Conservation (phyloP, 2,797 vertebrate species). For the Mustela erminea region DNA sequence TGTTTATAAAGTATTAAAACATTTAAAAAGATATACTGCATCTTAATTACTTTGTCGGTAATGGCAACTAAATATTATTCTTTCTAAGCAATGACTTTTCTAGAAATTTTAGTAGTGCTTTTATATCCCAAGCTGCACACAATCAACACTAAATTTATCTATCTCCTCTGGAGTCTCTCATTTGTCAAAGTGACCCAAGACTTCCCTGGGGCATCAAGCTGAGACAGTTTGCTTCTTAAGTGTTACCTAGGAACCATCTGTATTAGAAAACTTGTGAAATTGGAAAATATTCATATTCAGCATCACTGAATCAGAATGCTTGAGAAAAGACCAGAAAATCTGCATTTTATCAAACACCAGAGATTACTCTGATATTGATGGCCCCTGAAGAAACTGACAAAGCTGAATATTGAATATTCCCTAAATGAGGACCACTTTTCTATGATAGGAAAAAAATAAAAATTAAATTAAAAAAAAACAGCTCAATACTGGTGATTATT, state of each 20-base stretch:
- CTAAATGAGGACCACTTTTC: not conserved
- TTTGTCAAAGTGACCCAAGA: constrained; percentile 69
- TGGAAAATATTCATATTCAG: not conserved
- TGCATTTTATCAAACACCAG: not conserved
- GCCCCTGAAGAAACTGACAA: not conserved
- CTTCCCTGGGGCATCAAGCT: constrained; percentile 14
- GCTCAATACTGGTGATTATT: not conserved
- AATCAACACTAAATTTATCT: constrained; percentile 47
- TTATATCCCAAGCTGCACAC: not conserved
- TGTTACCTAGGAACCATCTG: constrained; percentile 15
- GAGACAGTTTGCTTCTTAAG: constrained; percentile 29
- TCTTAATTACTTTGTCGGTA: constrained; percentile 53
- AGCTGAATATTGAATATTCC: not conserved
- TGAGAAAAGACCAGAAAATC: not conserved
- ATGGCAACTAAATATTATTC: constrained; percentile 4
- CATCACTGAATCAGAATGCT: not conserved
- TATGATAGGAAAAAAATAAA: not conserved
- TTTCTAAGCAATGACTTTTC: constrained; percentile 35
- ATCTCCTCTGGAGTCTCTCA: not conserved
- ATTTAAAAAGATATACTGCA: not conserved
- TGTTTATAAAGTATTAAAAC: not conserved
- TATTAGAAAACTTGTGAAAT: constrained; percentile 18
- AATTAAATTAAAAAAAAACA: not conserved
- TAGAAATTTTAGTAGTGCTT: constrained; percentile 31
- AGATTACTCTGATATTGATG: not conserved